Evolutionary conservation across 1,140 invertebrate species (phyloP).

Genomic region (Drosophila sechellia): DNA sequence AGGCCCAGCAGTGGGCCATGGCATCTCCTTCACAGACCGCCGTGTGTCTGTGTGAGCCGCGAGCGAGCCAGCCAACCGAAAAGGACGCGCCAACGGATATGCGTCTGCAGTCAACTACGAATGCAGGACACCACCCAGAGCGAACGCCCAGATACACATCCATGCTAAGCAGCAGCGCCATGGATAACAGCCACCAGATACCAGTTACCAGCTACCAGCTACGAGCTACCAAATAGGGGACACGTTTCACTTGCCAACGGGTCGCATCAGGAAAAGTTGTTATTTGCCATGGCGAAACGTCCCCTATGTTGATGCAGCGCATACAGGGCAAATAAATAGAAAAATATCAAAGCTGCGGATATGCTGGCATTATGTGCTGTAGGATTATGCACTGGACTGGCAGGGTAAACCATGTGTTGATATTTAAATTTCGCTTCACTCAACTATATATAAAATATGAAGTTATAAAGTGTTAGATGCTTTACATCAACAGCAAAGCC

Average conservation of each 20-base stretch:
- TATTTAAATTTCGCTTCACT: neutral
- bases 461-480: too few species aligned
- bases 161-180: conserved; percentile 18
- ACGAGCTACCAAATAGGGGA: conserved; percentile 25
- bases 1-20: conserved; percentile 72
- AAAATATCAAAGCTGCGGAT: conserved; percentile 38
- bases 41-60: conserved; percentile 10
- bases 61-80: conserved; percentile 39
- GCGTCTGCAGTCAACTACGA: conserved; percentile 73
- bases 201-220: conserved; percentile 1
- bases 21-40: conserved; percentile 32
- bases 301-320: conserved; percentile 27
- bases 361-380: conserved; percentile 32
- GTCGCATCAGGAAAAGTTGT: conserved; percentile 41
- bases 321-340: conserved; percentile 43
- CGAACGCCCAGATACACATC: conserved; percentile 24
- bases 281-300: conserved; percentile 33
- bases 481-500: too few species aligned
- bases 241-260: conserved; percentile 61
- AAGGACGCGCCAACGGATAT: conserved; percentile 67
- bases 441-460: neutral
- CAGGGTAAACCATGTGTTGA: conserved; percentile 1
- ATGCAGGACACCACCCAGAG: conserved; percentile 50
- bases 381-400: conserved; percentile 30
- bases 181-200: conserved; percentile 35